Conservation (phyloP, 1,140 invertebrate species). For the Harpegnathos saltator region DNA sequence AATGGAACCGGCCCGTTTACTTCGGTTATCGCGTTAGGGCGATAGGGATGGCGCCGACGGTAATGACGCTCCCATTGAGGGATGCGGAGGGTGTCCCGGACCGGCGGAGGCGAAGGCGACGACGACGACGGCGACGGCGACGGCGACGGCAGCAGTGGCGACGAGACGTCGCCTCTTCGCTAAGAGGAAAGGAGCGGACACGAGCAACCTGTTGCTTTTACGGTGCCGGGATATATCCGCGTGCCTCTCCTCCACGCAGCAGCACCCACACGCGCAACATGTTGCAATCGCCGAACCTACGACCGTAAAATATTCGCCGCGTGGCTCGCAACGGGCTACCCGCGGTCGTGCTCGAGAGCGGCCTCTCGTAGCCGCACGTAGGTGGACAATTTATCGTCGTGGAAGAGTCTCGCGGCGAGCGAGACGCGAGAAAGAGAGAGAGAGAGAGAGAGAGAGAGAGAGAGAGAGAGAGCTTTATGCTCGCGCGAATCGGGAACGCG, state of each 20-base stretch:
- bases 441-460: neutral
- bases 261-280: conserved; percentile 63
- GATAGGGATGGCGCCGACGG: conserved; percentile 17
- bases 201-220: conserved; percentile 68
- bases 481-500: conserved; percentile 24
- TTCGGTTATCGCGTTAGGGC: conserved; percentile 40
- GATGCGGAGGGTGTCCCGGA: conserved; percentile 47
- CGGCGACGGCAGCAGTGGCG: neutral
- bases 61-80: conserved; percentile 27
- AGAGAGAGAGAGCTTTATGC: conserved; percentile 8
- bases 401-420: neutral
- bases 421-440: neutral
- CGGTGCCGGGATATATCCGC: conserved; percentile 54
- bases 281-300: conserved; percentile 50
- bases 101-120: neutral
- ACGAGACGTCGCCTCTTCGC: conserved; percentile 28
- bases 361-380: conserved; percentile 12
- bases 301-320: conserved; percentile 45
- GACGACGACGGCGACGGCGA: neutral
- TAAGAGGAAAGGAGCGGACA: conserved; percentile 59
- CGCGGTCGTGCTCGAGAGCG: neutral
- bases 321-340: conserved; percentile 43
- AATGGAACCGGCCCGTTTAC: conserved; percentile 48
- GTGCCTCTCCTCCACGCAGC: conserved; percentile 48
- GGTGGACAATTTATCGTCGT: conserved; percentile 48